phyloP scores from a whole-genome alignment of 1,140 invertebrate species.

The Daktulosphaira vitifoliae region DNA sequence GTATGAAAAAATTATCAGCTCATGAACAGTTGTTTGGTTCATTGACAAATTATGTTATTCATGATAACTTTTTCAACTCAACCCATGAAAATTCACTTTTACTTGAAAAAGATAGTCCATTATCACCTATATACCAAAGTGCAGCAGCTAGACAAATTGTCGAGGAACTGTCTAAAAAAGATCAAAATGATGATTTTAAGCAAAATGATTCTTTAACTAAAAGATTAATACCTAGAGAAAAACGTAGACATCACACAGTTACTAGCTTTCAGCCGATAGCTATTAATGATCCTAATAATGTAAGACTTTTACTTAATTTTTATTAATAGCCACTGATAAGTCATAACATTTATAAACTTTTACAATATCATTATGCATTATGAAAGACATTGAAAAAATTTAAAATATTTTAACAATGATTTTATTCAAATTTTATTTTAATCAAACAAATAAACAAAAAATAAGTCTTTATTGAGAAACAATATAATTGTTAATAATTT shows the following conservation, averaged over 20 bases:
- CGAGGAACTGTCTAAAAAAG: slow-evolving; percentile 55
- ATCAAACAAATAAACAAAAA: too few relatives aligned
- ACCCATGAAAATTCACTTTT: slow-evolving; percentile 33
- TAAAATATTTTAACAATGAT: too few relatives aligned
- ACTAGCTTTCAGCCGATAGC: slow-evolving; percentile 49
- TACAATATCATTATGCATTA: neutral
- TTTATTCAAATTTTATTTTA: too few relatives aligned
- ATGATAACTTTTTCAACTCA: slow-evolving; percentile 32
- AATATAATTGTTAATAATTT: too few relatives aligned
- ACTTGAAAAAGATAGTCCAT: slow-evolving; percentile 40
- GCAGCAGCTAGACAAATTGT: slow-evolving; percentile 75
- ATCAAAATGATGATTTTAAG: slow-evolving; percentile 36
- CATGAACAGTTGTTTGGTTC: slow-evolving; percentile 45
- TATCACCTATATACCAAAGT: slow-evolving; percentile 64
- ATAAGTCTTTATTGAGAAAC: too few relatives aligned
- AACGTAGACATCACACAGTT: slow-evolving; percentile 77
- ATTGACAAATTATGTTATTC: slow-evolving; percentile 4
- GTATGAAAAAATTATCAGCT: slow-evolving; percentile 39
- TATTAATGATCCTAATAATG: slow-evolving; percentile 27
- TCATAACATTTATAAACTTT: neutral
- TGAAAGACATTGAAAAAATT: too few relatives aligned
- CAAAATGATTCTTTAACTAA: slow-evolving; percentile 39
- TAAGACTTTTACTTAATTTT: neutral
- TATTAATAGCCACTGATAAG: neutral
- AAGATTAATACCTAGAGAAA: slow-evolving; percentile 64